Base-by-base conservation (phyloP, 2,888 invertebrate genomes). In the Epirrhoe alternata region DNA sequence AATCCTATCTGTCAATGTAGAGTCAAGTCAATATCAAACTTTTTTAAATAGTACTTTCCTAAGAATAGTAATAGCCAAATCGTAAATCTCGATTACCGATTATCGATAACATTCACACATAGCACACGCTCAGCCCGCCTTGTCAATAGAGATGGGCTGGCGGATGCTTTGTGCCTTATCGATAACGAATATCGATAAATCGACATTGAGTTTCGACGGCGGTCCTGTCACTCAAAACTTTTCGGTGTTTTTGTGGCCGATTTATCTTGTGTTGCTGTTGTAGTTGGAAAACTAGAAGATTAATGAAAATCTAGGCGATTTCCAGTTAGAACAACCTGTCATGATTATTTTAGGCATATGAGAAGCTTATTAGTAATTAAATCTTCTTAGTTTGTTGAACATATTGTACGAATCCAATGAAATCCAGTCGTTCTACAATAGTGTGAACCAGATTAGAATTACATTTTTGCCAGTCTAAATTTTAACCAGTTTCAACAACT, bases 21-120 rank as follows among this genome's bases (percentile, higher is more conserved):
- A 24, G 24, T 24, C 24, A 31, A 31, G 5, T 8, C 30, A 60
- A 42, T 24, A 24, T 16, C 58, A 42, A 50, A 54, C 42, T 51
- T 47, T 47, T 38, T 51, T 35, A 6, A 51, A 10, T 51, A 42
- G 80, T 82, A 83, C 55, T 57, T 71, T 69, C 69, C 81, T 79
- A 81, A 67, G 63, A 67, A 49, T 51, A 84, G 89, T 90, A 90
- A 90, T 90, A 87, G 88, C 81, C 77, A 78, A 82, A 89, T 82
- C 82, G 90, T 89, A 84, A 81, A 89, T 91, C 91, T 87, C 87
- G 90, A 90, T 90, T 82, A 86, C 90, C 87, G 90, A 90, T 90
- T 82, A 84, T 89, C 87, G 92, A 93, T 92, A 92, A 86, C 88
- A 92, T 92, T 92, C 92, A 92, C 92, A 92, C 92, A 86, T 91